These are phyloP conservation scores for Eudyptes chrysolophus DNA, from an alignment of 2,113 vertebrate genomes.

Conservation along the genomic window DNA sequence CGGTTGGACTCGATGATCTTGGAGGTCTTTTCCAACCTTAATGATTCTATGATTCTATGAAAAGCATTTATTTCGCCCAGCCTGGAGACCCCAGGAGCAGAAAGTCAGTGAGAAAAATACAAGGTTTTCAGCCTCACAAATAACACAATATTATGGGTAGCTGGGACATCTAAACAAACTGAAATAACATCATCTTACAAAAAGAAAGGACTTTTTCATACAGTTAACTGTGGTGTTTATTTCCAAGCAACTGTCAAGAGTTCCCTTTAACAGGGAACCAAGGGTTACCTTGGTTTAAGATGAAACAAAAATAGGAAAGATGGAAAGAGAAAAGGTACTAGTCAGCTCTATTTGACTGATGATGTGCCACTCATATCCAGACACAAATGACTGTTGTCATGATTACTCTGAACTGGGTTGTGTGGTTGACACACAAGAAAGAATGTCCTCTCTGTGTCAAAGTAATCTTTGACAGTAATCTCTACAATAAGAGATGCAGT, in stretches of 20 bases:
- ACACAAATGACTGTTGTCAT: not conserved
- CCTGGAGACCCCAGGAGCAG: not conserved
- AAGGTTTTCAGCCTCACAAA: not conserved
- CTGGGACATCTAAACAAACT: not conserved
- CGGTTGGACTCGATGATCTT: too few relatives aligned
- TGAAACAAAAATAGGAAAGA: not conserved
- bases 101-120: not conserved
- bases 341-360: not conserved
- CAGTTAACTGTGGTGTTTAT: not conserved
- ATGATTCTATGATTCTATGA: too few relatives aligned
- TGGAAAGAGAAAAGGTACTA: not conserved
- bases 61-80: not conserved
- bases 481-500: not conserved
- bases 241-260: not conserved
- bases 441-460: not conserved
- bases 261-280: not conserved
- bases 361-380: not conserved
- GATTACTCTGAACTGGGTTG: not conserved
- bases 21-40: too few relatives aligned
- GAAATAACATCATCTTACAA: not conserved
- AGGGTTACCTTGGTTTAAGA: not conserved
- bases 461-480: not conserved
- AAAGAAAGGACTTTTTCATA: not conserved
- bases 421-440: not conserved
- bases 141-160: not conserved